These are phyloP conservation scores for Luscinia luscinia DNA, from an alignment of 2,797 vertebrate genomes.

Conservation along the genomic window DNA sequence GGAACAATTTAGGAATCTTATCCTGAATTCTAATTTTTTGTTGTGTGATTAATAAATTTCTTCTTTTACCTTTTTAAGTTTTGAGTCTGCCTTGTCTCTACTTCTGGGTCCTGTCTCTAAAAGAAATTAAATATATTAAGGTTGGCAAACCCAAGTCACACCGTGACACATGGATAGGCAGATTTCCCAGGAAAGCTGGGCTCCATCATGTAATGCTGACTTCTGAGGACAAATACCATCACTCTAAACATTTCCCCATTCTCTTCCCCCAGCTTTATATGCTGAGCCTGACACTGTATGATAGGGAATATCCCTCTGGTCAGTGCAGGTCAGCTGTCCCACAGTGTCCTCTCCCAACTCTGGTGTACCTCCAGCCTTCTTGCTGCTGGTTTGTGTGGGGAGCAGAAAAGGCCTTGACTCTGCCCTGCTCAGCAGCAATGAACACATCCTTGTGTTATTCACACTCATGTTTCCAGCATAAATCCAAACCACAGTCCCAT, in stretches of 20 bases:
- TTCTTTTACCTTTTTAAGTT: no score
- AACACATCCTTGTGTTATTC: neutral
- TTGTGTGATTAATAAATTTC: no score
- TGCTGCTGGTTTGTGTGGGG: accelerated
- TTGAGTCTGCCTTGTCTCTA: no score
- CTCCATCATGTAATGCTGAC: neutral
- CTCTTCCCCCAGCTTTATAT: neutral
- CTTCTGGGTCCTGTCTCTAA: no score
- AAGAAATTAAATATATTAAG: no score
- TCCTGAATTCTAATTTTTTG: no score
- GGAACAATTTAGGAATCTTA: no score
- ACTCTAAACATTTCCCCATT: accelerated
- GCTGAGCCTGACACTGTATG: neutral
- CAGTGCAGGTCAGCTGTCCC: neutral
- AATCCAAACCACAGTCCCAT: neutral
- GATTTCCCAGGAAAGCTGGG: neutral
- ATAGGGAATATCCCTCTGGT: neutral
- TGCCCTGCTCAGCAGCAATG: neutral
- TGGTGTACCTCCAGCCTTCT: neutral
- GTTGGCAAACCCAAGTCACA: no score
- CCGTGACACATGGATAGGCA: neutral
- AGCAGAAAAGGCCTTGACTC: neutral
- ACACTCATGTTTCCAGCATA: neutral
- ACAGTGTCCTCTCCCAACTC: neutral
- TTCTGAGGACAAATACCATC: neutral